Evolutionary conservation across 2,113 vertebrate genomes (phyloP), one percentile per base, ranked within the genome.

Genomic region (Benitochromis conjunctus): DNA sequence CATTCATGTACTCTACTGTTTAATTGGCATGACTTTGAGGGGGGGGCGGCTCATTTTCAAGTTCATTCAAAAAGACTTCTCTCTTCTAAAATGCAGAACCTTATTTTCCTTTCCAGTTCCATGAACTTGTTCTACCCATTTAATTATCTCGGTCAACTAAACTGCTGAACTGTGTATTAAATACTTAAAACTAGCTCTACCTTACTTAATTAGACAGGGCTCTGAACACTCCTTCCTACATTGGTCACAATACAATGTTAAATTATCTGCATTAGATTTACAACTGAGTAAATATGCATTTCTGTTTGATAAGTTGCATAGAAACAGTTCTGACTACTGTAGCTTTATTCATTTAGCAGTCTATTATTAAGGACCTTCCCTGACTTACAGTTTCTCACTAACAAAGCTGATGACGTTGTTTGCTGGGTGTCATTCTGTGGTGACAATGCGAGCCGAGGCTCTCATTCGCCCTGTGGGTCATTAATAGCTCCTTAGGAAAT

Each of bases 401-500:
- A 38, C 66, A 26, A 43, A 58, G 74, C 71, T 36, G 43, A 26
- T 19, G 84, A 89, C 14, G 7, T 36, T 78, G 71, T 90, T 80
- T 88, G 84, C 86, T 62, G 53, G 69, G 74, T 86, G 58, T 90
- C 91, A 83, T 81, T 80, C 60, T 21, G 53, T 12, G 78, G 78
- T 80, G 91, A 89, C 87, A 92, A 90, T 94, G 77, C 21, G n/a
- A 76, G 66, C 69, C 10, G 78, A 58, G 77, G 48, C 29, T 89
- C 92, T 94, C 78, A 60, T 92, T 82, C 66, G 69, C 87, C 90
- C 86, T 43, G 57, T 74, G 86, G 92, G 92, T 93, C 93, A 94
- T 94, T 95, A 92, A 91, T 92, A 86, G 77, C 80, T 88, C 89
- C 94, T 43, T 53, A 11, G 90, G 92, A 95, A 89, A 92, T 48